Base-by-base conservation (phyloP, 2,113 vertebrate genomes). In the Ariopsis seemanni region DNA sequence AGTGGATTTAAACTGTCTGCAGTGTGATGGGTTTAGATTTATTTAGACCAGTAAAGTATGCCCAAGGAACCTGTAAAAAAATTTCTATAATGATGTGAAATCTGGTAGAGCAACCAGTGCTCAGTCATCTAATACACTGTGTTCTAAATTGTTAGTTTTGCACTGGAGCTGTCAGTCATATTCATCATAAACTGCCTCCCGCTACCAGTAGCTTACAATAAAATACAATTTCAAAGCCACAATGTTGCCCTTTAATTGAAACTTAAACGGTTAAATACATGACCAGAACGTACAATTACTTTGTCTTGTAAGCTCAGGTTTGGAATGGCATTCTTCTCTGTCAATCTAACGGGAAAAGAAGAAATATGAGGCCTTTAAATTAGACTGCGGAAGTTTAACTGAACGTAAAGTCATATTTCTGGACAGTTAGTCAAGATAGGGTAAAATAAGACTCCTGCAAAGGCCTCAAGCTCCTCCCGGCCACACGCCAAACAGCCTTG, bases 401-500 rank as follows among this genome's bases (percentile, higher is more conserved):
- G 52, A 69, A 72, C 62, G 55, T 50, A 71, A 83, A 82, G 80
- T 11, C 42, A 87, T 72, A 50, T 72, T 86, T 52, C 53, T 77
- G 71, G 71, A 83, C 15, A 34, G 27, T 85, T 89, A 53, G 42
- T 55, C 2, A 63, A 84, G 58, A 78, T 30, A n/a, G 58, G n/a
- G 69, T 83, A 48, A 75, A 87, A 87, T 74, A 75, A 75, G 3
- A 62, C 34, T 82, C 11, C 60, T 74, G 57, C 71, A 58, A 69
- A 20, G 90, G 90, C 90, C 77, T 79, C 88, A 87, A 63, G 89
- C 92, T 90, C 90, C 92, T 88, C 91, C 92, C 88, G 92, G 93
- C 93, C 93, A 93, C 94, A 95, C 91, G 93, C 93, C 94, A 94
- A 92, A 91, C 89, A 86, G 91, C 89, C 87, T 89, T 52, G 84